phyloP scores from a whole-genome alignment of 2,888 invertebrate genomes.

The Drepanosiphum platanoidis region DNA sequence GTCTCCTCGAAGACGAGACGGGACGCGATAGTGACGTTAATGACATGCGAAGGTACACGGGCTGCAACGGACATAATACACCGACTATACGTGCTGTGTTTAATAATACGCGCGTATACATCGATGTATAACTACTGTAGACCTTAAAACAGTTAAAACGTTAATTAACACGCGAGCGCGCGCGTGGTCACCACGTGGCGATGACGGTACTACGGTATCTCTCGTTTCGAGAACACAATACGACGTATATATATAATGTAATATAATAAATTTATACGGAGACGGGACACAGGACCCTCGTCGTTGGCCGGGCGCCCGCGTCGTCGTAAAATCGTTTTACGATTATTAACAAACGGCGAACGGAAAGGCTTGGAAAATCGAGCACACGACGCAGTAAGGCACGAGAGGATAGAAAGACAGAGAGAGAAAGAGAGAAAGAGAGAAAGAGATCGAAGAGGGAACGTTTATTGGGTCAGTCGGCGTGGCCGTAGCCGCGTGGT shows the following conservation, averaged over 20 bases:
- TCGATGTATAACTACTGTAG: not conserved
- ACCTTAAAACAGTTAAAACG: not conserved
- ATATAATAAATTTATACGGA: not conserved
- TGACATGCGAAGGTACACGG: not conserved
- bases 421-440: not conserved
- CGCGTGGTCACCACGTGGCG: not conserved
- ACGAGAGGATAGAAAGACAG: not conserved
- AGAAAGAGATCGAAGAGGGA: not conserved
- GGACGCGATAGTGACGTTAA: too few relatives aligned
- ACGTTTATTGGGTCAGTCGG: constrained; percentile 50
- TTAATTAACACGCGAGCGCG: constrained; percentile 24
- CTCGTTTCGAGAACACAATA: constrained; percentile 24
- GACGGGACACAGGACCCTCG: not conserved
- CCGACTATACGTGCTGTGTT: too few relatives aligned
- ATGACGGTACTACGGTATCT: not conserved
- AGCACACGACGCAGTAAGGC: not conserved
- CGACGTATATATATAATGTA: too few relatives aligned
- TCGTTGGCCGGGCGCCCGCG: constrained; percentile 15
- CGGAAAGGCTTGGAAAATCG: not conserved
- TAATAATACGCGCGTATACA: not conserved
- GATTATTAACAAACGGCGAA: constrained; percentile 52
- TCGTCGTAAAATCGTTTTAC: constrained; percentile 50
- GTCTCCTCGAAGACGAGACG: too few relatives aligned
- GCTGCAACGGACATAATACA: too few relatives aligned
- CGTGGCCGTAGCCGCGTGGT: not conserved